Base-by-base conservation (phyloP, 1,140 invertebrate genomes). In the Drosophila baimaii region DNA sequence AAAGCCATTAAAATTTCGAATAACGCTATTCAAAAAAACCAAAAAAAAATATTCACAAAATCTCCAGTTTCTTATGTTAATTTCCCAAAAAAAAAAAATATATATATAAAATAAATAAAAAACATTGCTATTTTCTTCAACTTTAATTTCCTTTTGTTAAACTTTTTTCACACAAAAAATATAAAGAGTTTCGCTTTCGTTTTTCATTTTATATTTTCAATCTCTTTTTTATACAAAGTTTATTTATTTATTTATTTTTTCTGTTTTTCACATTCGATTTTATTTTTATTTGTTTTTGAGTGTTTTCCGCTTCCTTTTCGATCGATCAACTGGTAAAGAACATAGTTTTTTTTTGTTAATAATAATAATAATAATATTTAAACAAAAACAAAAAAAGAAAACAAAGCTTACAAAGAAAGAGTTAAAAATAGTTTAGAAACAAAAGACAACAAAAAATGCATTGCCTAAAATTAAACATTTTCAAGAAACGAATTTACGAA, bases 1-100 rank as follows among this genome's bases (percentile, higher is more conserved):
- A 88, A 88, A 89, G 77, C 62, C 83, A 83, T 72, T 49, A 15
- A 64, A 85, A 75, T 89, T 88, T 69, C 59, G 57, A 66, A 66
- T n/a, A 80, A 77, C 41, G 47, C 65, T 52, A 61, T 66, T 71
- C 33, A 79, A 77, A 77, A 61, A 46, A 21, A 23, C n/a, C n/a
- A 23, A 46, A 10, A 15, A 19, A 47, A 25, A 27, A 35, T 52
- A 35, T 33, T 63, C 21, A 64, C 64, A 49, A 51, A 63, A 39
- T 59, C 29, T 52, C 39, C 37, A 44, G 56, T 43, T 74, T 58
- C 64, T 68, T 35, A 52, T 8, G 19, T 52, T 75, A 75, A 68
- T 59, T 68, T 68, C 58, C 57, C 54, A 64, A 62, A 58, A 27
- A 41, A 71, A 52, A 51, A 39, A 31, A 41, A 39, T 29, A 73